Evolutionary conservation across 2,797 vertebrate species (phyloP).

Genomic region (Bucorvus abyssinicus): DNA sequence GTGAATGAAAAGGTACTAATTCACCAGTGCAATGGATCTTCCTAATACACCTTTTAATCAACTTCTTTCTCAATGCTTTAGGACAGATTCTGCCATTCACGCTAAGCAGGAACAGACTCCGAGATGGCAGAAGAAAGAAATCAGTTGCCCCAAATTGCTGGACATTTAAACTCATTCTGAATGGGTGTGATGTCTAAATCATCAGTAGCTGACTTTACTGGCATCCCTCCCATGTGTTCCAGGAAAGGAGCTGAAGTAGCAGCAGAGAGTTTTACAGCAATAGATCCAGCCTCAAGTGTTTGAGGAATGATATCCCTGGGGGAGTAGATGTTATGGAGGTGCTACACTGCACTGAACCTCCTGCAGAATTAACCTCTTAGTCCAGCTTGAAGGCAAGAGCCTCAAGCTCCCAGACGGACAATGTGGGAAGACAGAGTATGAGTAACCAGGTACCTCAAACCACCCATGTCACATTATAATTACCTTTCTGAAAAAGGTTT

Average conservation of each 20-base stretch:
- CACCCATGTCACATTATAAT: not conserved
- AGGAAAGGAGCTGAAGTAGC: not conserved
- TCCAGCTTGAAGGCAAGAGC: not conserved
- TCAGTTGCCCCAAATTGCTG: not conserved
- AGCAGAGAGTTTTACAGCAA: not conserved
- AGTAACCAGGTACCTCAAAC: not conserved
- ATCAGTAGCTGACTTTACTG: not conserved
- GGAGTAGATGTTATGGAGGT: fast-evolving
- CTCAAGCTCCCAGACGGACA: not conserved
- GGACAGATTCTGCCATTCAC: not conserved
- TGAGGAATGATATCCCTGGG: not conserved
- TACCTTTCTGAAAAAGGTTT: not conserved
- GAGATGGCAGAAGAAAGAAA: not conserved
- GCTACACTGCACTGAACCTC: not conserved
- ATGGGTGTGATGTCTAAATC: not conserved
- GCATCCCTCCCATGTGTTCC: not conserved
- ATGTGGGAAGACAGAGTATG: not conserved
- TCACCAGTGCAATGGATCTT: not conserved
- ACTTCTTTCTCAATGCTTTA: not conserved
- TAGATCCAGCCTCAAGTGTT: not conserved
- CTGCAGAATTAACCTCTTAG: not conserved
- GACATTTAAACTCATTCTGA: not conserved
- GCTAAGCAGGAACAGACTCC: not conserved
- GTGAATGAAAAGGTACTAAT: not conserved
- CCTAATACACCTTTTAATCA: not conserved